phyloP scores from a whole-genome alignment of 1,140 invertebrate species.

The Brachionus angularis region DNA sequence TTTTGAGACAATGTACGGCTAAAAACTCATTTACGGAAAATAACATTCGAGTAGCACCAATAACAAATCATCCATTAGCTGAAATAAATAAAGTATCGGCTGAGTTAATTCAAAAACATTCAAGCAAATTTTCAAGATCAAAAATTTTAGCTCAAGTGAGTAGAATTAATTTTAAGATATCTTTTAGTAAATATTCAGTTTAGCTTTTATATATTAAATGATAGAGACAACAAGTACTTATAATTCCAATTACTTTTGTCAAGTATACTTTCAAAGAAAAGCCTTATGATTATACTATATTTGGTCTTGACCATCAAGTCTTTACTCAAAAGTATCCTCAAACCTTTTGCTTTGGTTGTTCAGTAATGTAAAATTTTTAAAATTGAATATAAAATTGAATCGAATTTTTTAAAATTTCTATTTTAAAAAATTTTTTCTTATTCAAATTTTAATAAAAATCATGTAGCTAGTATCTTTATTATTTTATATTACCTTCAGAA shows the following conservation, averaged over 20 bases:
- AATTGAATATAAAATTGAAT: no score
- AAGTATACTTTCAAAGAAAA: constrained; percentile 5
- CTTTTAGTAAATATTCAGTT: background rate
- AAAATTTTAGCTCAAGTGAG: constrained; percentile 26
- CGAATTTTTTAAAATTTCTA: no score
- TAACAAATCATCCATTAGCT: constrained; percentile 12
- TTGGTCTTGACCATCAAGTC: constrained; percentile 15
- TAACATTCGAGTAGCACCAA: background rate
- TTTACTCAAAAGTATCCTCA: constrained; percentile 23
- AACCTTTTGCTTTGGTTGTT: constrained; percentile 35
- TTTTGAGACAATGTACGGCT: background rate
- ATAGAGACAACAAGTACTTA: constrained; percentile 12
- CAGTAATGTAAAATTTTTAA: no score
- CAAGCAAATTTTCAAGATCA: background rate
- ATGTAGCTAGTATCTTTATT: no score
- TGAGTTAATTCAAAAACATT: constrained; percentile 7
- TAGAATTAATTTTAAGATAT: background rate
- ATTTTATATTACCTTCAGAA: no score
- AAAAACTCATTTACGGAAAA: background rate
- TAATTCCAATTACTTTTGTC: background rate
- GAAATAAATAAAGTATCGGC: constrained; percentile 18
- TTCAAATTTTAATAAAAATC: no score
- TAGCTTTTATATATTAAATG: background rate
- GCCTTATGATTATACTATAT: background rate
- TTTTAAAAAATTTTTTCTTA: no score